phyloP scores from a whole-genome alignment of 2,113 vertebrate species.

The Corydoras sp. region DNA sequence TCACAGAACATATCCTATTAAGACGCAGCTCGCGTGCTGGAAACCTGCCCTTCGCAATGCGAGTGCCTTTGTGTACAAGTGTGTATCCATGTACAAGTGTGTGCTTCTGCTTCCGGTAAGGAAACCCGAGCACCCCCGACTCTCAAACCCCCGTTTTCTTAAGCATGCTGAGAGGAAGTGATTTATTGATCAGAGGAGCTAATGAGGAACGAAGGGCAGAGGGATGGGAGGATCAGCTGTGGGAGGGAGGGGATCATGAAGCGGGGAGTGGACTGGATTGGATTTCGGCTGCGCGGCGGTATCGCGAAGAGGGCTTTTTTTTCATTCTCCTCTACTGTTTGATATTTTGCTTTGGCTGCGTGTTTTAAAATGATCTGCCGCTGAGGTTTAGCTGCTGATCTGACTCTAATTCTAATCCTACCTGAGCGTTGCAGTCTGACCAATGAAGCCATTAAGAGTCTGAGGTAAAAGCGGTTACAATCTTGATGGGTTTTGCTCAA shows the following conservation, averaged over 20 bases:
- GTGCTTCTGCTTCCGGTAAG: slow-evolving; percentile 32
- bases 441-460: too few species aligned
- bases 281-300: slow-evolving; percentile 47
- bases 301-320: slow-evolving; percentile 12
- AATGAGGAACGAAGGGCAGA: slow-evolving; percentile 39
- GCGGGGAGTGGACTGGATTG: slow-evolving; percentile 34
- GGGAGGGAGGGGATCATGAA: slow-evolving; percentile 5
- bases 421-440: too few species aligned
- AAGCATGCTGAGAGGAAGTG: slow-evolving; percentile 42
- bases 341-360: too few species aligned
- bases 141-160: slow-evolving; percentile 39
- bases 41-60: background rate
- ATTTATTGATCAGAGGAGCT: slow-evolving; percentile 43
- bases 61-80: slow-evolving; percentile 22
- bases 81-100: slow-evolving; percentile 18
- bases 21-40: background rate
- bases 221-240: slow-evolving; percentile 20
- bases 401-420: too few species aligned
- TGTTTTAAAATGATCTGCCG: too few species aligned
- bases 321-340: background rate
- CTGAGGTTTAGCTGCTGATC: too few species aligned
- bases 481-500: too few species aligned
- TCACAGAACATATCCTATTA: background rate
- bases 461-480: too few species aligned
- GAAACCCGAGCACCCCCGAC: slow-evolving; percentile 24